Percentiles rank a stretch among this genome's conserved stretches.
These are phyloP conservation scores for Cylloceria caligata DNA, from an alignment of 2,888 invertebrate genomes.

Conservation along the genomic window DNA sequence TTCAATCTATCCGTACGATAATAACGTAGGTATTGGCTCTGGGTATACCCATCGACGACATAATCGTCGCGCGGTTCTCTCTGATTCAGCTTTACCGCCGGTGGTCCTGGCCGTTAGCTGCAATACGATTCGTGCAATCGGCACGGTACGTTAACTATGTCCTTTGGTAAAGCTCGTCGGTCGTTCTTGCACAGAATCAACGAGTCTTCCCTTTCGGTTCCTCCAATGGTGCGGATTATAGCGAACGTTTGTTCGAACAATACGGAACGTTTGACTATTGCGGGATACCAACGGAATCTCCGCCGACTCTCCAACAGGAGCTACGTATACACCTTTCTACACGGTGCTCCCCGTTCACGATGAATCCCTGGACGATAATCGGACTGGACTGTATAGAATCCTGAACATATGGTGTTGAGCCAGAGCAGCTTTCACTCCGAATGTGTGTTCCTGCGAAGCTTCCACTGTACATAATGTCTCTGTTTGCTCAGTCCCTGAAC, in stretches of 20 bases:
- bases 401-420: constrained; percentile 28
- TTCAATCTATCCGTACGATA: constrained; percentile 38
- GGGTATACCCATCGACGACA: constrained; percentile 39
- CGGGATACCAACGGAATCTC: constrained; percentile 11
- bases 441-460: constrained; percentile 57
- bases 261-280: constrained; percentile 35
- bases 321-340: constrained; percentile 7
- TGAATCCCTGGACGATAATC: constrained; percentile 52
- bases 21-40: constrained; percentile 36
- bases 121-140: constrained; percentile 45
- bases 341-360: constrained; percentile 19
- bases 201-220: not conserved
- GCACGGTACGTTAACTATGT: constrained; percentile 28
- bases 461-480: constrained; percentile 49
- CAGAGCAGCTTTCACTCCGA: constrained; percentile 43
- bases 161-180: constrained; percentile 23
- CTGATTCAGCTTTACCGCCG: constrained; percentile 49
- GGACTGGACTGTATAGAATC: constrained; percentile 45
- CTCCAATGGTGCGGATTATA: not conserved
- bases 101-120: constrained; percentile 30
- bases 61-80: constrained; percentile 45
- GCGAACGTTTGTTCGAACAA: constrained; percentile 24
- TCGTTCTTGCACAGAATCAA: constrained; percentile 32
- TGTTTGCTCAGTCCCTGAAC: constrained; percentile 62
- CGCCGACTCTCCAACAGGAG: constrained; percentile 21